Conservation (phyloP, 2,888 invertebrate genomes). For the Torymus texanus region DNA sequence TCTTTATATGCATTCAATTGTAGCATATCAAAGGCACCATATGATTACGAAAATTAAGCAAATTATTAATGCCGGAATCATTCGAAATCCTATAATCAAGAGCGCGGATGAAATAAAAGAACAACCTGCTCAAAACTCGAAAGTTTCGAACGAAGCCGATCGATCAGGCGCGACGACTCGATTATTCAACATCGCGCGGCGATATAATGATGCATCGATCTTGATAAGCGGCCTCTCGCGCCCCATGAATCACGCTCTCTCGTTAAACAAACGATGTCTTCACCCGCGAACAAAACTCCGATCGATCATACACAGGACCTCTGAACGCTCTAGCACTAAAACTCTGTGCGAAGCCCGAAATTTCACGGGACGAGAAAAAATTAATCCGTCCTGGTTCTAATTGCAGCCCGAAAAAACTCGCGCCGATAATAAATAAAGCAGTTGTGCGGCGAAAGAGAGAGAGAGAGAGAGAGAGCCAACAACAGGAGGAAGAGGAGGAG, state of each 20-base stretch:
- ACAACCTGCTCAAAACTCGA: too few relatives aligned
- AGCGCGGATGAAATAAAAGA: too few relatives aligned
- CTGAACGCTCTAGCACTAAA: conserved; percentile 23
- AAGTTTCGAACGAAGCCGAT: background rate
- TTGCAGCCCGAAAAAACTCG: conserved; percentile 36
- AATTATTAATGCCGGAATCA: too few relatives aligned
- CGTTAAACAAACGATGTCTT: conserved; percentile 47
- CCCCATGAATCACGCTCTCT: conserved; percentile 36
- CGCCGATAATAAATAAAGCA: conserved; percentile 35
- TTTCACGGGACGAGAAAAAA: conserved; percentile 45
- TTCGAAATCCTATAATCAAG: too few relatives aligned
- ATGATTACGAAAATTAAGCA: too few relatives aligned
- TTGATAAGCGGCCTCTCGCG: conserved; percentile 38
- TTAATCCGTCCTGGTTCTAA: conserved; percentile 45
- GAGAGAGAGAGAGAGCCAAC: background rate
- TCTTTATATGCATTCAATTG: too few relatives aligned
- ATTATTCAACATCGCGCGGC: conserved; percentile 20
- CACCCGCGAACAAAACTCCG: conserved; percentile 9
- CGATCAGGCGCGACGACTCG: conserved; percentile 20
- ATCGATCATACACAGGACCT: conserved; percentile 32
- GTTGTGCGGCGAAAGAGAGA: background rate
- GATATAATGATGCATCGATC: conserved; percentile 50
- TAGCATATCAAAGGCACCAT: too few relatives aligned
- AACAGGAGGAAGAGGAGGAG: background rate
- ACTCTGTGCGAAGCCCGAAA: conserved; percentile 14